These are phyloP conservation scores for Stenchaetothrips biformis DNA, from an alignment of 2,888 invertebrate genomes.

Conservation along the genomic window DNA sequence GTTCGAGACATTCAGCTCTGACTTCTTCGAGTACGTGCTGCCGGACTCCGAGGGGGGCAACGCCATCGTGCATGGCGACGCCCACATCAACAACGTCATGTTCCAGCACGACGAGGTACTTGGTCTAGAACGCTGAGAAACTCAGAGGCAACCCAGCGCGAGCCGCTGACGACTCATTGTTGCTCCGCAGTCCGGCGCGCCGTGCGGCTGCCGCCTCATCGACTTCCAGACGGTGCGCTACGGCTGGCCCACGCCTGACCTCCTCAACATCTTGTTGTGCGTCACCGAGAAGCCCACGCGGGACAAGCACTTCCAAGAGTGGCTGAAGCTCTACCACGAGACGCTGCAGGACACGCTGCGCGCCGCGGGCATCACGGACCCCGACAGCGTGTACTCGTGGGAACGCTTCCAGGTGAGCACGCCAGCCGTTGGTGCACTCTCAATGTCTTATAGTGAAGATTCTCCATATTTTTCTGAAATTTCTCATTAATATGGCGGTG, in stretches of 20 bases:
- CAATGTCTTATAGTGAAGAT: too few relatives aligned
- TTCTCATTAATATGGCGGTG: too few relatives aligned
- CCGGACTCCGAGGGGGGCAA: background rate
- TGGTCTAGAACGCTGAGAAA: too few relatives aligned
- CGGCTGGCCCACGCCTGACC: background rate
- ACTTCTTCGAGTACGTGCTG: background rate
- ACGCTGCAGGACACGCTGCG: background rate
- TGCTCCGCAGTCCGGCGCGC: background rate
- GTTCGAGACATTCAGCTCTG: too few relatives aligned
- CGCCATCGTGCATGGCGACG: background rate
- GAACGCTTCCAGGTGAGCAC: background rate
- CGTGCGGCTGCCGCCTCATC: background rate
- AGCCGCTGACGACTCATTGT: too few relatives aligned
- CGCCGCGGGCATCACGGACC: background rate
- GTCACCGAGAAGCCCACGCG: background rate
- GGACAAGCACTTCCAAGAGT: background rate
- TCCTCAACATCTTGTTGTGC: background rate
- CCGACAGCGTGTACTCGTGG: background rate
- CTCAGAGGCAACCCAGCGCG: too few relatives aligned
- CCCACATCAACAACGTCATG: background rate
- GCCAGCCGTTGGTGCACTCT: too few relatives aligned
- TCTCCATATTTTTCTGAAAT: too few relatives aligned
- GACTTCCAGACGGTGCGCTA: background rate
- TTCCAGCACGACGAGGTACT: background rate
- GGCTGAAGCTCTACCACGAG: background rate